Evolutionary conservation across 1,140 invertebrate genomes (phyloP).

Genomic region (Delia radicum): DNA sequence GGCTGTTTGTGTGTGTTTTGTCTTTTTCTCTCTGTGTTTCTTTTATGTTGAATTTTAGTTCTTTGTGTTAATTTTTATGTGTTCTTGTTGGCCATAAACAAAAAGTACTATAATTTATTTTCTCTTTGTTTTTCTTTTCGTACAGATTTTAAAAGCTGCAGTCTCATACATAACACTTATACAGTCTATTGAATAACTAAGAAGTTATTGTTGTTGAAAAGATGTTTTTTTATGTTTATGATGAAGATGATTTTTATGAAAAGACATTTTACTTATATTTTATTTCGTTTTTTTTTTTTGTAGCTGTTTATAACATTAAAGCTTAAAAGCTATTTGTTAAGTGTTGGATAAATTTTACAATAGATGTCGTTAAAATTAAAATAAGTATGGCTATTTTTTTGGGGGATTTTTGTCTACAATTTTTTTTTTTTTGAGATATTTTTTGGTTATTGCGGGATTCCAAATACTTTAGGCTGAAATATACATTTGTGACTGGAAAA

Average conservation of each 20-base stretch:
- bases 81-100: neutral
- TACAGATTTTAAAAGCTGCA: slow-evolving; percentile 37
- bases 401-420: no score
- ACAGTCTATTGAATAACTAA: slow-evolving; percentile 36
- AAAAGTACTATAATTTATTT: neutral
- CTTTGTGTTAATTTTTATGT: neutral
- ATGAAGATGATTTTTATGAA: neutral
- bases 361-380: neutral
- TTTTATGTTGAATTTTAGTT: neutral
- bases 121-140: slow-evolving; percentile 7
- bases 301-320: neutral
- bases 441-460: no score
- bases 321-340: neutral
- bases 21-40: neutral
- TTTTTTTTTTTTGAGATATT: no score
- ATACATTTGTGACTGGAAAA: no score
- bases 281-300: neutral
- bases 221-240: neutral
- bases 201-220: neutral
- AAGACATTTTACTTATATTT: neutral
- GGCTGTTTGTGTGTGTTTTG: neutral
- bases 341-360: neutral
- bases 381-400: no score
- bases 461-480: no score
- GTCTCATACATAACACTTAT: slow-evolving; percentile 41